Evolutionary conservation across 2,888 invertebrate species (phyloP).

Genomic region (Myopa testacea): DNA sequence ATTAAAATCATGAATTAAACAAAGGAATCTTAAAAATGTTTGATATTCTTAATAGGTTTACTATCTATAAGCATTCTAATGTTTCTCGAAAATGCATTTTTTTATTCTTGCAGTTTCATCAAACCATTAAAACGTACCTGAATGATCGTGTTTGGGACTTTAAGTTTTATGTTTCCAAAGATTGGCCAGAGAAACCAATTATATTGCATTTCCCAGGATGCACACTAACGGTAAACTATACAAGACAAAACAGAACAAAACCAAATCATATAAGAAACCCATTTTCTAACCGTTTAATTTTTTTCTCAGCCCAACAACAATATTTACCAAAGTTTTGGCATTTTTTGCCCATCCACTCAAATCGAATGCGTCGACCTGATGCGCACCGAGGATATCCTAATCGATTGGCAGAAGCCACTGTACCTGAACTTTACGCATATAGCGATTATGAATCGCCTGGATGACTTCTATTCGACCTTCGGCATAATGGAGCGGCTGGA

Average conservation of each 20-base stretch:
- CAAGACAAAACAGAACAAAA: background rate
- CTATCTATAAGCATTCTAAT: too few species aligned
- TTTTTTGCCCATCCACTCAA: slow-evolving; percentile 84
- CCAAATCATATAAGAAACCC: background rate
- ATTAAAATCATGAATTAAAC: too few species aligned
- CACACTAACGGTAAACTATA: slow-evolving; percentile 80
- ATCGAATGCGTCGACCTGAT: slow-evolving; percentile 79
- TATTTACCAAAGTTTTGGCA: slow-evolving; percentile 85
- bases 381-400: slow-evolving; percentile 80
- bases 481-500: slow-evolving; percentile 80
- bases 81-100: too few species aligned
- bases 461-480: slow-evolving; percentile 75
- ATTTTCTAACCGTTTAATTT: background rate
- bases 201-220: slow-evolving; percentile 90
- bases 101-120: slow-evolving; percentile 80
- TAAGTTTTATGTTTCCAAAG: slow-evolving; percentile 89
- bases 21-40: too few species aligned
- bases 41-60: too few species aligned
- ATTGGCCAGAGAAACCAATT: slow-evolving; percentile 87
- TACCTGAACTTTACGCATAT: slow-evolving; percentile 89
- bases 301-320: slow-evolving; percentile 79
- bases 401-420: slow-evolving; percentile 84
- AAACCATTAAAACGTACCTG: slow-evolving; percentile 89
- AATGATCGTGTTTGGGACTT: slow-evolving; percentile 91
- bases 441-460: slow-evolving; percentile 82